phyloP scores from a whole-genome alignment of 2,797 vertebrate genomes.

The Kryptolebias ocellatus region DNA sequence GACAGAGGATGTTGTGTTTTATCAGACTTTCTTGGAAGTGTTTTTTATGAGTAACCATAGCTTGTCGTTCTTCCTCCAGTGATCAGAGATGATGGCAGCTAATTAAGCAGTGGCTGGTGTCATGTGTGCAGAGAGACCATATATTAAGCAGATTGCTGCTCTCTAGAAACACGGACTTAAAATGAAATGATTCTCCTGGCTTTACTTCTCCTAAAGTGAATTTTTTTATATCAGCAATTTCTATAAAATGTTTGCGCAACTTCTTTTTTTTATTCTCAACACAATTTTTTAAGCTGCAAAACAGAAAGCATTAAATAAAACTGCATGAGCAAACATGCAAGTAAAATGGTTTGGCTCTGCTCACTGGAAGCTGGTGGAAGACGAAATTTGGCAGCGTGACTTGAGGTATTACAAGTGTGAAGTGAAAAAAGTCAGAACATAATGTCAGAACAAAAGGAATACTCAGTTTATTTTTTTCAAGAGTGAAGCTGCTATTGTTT shows the following conservation, averaged over 20 bases:
- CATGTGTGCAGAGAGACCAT: conserved; percentile 69
- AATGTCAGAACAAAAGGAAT: conserved; percentile 42
- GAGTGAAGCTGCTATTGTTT: conserved; percentile 82
- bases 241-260: conserved; percentile 39
- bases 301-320: conserved; percentile 39
- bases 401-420: conserved; percentile 50
- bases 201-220: conserved; percentile 11
- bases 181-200: conserved; percentile 27
- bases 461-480: conserved; percentile 47
- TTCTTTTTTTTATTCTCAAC: not conserved
- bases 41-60: conserved; percentile 80
- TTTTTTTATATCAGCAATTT: conserved; percentile 36
- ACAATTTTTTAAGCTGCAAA: conserved; percentile 34
- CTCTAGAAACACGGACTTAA: conserved; percentile 57
- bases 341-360: conserved; percentile 58
- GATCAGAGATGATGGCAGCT: conserved; percentile 76
- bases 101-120: conserved; percentile 82
- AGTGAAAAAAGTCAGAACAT: conserved; percentile 41
- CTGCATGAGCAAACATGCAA: conserved; percentile 34
- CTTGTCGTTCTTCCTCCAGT: conserved; percentile 71
- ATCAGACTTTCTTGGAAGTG: conserved; percentile 44
- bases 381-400: conserved; percentile 46
- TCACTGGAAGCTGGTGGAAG: conserved; percentile 51
- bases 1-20: too few species aligned
- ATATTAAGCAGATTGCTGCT: conserved; percentile 55